These are phyloP conservation scores for Epizoanthus illoricatus DNA, from an alignment of 92 coral and sea anemone species.

Conservation along the genomic window DNA sequence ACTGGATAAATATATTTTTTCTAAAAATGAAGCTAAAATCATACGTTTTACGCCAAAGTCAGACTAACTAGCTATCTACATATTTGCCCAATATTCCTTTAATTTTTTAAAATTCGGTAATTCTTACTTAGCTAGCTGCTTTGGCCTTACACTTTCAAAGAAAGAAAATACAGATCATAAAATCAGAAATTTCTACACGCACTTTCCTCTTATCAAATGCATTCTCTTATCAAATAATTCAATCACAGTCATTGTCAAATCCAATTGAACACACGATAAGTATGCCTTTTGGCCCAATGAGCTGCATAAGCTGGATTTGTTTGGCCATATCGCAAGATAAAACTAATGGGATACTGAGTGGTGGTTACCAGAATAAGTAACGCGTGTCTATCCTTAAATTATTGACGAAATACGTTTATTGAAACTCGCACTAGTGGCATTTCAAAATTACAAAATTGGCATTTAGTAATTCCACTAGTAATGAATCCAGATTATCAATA, in stretches of 20 bases:
- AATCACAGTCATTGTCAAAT: neutral
- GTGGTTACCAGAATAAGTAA: neutral
- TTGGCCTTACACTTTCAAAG: no score
- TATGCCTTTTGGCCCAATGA: constrained; percentile 14
- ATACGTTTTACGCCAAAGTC: no score
- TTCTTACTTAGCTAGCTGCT: no score
- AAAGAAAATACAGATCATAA: no score
- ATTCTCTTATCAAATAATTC: constrained; percentile 9
- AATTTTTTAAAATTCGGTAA: no score
- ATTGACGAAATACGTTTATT: neutral
- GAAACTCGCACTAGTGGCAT: neutral
- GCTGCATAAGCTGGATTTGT: neutral
- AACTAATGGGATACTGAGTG: neutral
- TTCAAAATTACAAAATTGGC: constrained; percentile 1
- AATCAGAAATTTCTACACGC: no score
- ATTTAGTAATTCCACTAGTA: neutral
- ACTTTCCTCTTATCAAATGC: neutral
- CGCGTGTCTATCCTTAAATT: constrained; percentile 12
- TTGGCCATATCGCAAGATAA: neutral
- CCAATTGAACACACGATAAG: neutral
- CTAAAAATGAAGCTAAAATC: no score
- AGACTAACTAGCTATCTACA: no score
- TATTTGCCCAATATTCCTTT: no score
- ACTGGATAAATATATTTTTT: no score
- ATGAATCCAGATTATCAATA: neutral